Evolutionary conservation across 2,888 invertebrate genomes (phyloP).

Genomic region (Oxyteleia sp.): DNA sequence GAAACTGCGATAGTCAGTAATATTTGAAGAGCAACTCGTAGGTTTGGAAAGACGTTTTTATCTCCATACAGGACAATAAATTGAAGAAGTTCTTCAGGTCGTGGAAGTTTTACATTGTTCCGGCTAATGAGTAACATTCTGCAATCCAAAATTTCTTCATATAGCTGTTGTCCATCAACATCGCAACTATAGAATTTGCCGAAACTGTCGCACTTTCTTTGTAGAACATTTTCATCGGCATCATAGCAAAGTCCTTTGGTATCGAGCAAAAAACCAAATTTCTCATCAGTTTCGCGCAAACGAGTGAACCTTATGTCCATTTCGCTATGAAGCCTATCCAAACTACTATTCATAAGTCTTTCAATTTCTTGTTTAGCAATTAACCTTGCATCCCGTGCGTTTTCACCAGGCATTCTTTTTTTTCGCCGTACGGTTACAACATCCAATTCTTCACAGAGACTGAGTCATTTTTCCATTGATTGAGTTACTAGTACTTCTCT

Average conservation of each 20-base stretch:
- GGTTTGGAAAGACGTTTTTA: constrained; percentile 34
- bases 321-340: no score
- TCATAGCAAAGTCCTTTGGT: constrained; percentile 48
- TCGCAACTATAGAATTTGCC: constrained; percentile 56
- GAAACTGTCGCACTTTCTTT: constrained; percentile 27
- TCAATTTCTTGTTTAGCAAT: no score
- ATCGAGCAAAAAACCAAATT: constrained; percentile 69
- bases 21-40: constrained; percentile 17
- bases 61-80: constrained; percentile 27
- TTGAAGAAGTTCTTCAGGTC: constrained; percentile 27
- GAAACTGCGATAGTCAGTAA: constrained; percentile 30
- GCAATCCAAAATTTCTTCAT: constrained; percentile 17
- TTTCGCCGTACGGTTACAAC: constrained; percentile 12
- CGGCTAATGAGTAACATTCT: not conserved
- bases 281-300: constrained; percentile 44
- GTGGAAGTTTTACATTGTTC: constrained; percentile 28
- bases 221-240: not conserved
- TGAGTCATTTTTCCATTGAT: not conserved
- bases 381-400: not conserved
- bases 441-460: constrained; percentile 7
- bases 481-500: constrained; percentile 12
- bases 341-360: no score
- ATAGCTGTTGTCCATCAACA: constrained; percentile 30
- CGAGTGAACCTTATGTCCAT: constrained; percentile 56
- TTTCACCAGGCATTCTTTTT: constrained; percentile 13